Base-by-base conservation (phyloP, 2,797 vertebrate genomes). In the Silurus lanzhouensis region DNA sequence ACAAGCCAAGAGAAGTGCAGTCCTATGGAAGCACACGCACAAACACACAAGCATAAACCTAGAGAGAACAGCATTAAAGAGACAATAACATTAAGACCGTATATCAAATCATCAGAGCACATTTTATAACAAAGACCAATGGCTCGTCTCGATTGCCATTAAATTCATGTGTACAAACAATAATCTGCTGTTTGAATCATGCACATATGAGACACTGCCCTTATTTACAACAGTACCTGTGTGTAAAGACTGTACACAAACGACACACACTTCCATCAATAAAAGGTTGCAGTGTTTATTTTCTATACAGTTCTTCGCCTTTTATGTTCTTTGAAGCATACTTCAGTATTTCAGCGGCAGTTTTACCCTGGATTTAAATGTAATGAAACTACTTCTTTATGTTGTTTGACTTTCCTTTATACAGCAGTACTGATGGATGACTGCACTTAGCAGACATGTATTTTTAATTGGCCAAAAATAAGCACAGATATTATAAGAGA, bases 1-100 rank as follows among this genome's bases (percentile, higher is more conserved):
- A 58, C 96, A 97, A 25, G 96, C 96, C n/a, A 96, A 55, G 93
- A 97, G 96, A 0, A 97, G 90, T 20, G 96, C 94, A 7, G 96
- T 97, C 92, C 96, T 97, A n/a, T 19, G 74, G 10, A 71, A 14
- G 63, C 38, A 46, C 66, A 79, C n/a, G 79, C 12, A 27, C 9
- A 75, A 12, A 82, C 63, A 60, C 78, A 78, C 71, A 77, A 20
- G 78, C 22, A 25, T 1, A 87, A 2, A 83, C 22, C 83, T 1
- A 82, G 7, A 71, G n/a, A 79, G 5, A 44, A 74, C 17, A 67
- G 60, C 13, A 52, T 12, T 52, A 74, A 12, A 74, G 5, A 25
- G 71, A 25, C 6, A 52, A 52, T 55, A 1, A 25, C 17, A 60
- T 0, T 13, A 3, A 77, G 15, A 58, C 75, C 7, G 13, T 27